Conservation (phyloP, 2,797 vertebrate species). For the Halcyon smyrnensis region DNA sequence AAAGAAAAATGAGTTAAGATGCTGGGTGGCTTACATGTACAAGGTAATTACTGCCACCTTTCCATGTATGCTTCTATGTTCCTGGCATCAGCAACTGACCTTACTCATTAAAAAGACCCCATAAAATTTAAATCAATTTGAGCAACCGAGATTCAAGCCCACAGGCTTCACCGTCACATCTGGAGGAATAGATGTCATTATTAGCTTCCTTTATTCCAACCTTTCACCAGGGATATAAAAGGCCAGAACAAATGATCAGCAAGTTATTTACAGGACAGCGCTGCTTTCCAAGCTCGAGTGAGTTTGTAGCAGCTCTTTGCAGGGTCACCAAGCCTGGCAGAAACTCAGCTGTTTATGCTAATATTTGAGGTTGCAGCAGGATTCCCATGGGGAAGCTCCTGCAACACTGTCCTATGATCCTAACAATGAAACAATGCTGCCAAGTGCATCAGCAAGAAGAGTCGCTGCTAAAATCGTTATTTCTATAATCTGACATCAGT, state of each 20-base stretch:
- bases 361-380: background rate
- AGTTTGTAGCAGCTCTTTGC: background rate
- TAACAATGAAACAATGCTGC: background rate
- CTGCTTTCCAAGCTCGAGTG: background rate
- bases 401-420: background rate
- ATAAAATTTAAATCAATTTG: background rate
- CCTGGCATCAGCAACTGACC: background rate
- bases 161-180: background rate
- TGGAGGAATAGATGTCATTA: background rate
- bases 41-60: background rate
- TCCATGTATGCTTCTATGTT: background rate
- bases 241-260: background rate
- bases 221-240: background rate
- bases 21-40: rapidly evolving
- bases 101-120: background rate
- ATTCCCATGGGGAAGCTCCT: background rate
- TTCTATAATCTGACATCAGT: slow-evolving; percentile 32
- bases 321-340: slow-evolving; percentile 19
- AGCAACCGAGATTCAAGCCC: background rate
- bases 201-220: background rate
- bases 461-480: background rate
- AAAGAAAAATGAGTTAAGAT: background rate
- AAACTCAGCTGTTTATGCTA: slow-evolving; percentile 23
- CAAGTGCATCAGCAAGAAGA: background rate
- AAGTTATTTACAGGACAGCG: background rate